Evolutionary conservation across 2,113 vertebrate genomes (phyloP).

Genomic region (Tachycineta bicolor): DNA sequence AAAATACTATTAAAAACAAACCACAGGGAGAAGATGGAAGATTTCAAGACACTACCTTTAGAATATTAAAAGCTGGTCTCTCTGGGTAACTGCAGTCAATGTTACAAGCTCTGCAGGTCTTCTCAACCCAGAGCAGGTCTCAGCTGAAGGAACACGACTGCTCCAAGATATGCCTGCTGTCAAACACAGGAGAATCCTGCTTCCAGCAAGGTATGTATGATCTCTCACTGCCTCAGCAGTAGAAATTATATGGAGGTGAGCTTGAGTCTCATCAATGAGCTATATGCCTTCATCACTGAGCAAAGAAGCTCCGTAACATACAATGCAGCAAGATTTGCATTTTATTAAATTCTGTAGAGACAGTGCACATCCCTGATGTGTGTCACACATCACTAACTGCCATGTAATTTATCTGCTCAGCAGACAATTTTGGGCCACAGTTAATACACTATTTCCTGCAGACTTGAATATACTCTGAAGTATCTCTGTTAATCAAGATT

Average conservation of each 20-base stretch:
- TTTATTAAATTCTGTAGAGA: not conserved
- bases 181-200: not conserved
- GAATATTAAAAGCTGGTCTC: not conserved
- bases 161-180: not conserved
- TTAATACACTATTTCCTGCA: not conserved
- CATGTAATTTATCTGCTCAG: not conserved
- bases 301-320: not conserved
- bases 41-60: not conserved
- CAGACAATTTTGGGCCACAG: not conserved
- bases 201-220: not conserved
- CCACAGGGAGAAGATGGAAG: not conserved
- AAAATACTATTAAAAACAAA: not conserved
- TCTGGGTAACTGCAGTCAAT: not conserved
- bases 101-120: not conserved
- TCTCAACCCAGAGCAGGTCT: not conserved
- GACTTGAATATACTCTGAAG: not conserved
- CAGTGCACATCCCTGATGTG: accelerated
- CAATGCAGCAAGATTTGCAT: accelerated
- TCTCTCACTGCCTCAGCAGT: not conserved
- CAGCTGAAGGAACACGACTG: not conserved
- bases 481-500: not conserved
- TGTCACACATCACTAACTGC: not conserved
- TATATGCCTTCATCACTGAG: not conserved
- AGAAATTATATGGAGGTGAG: not conserved
- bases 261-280: not conserved